Evolutionary conservation across 30 jellyfish, hydroid and myxozoan species (phyloP), one percentile per base, ranked within the genome.

Genomic region (Catostylus mosaicus): DNA sequence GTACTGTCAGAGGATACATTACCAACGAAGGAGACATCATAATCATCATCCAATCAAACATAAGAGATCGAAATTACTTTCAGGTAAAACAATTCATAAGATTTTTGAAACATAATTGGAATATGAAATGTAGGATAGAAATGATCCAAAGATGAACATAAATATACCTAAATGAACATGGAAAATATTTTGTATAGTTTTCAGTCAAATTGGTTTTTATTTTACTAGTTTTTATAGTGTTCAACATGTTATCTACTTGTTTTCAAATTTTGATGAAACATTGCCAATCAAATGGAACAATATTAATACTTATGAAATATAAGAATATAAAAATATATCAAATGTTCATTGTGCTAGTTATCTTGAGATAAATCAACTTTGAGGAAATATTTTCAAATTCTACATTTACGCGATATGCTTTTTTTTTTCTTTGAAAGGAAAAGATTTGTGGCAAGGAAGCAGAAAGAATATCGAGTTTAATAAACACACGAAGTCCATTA

Each of bases 11-110:
- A 61, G 97, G 97, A 5, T 92, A 83, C 81, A 90, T 90, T 32
- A 90, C 89, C n/a, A 80, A 54, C 26, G 96, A 83, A 30, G 92
- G 92, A 14, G 97, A 90, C 72, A 63, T 90, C 27, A 69, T 90
- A 34, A 50, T 90, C 67, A 61, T 90, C 37, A 67, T 89, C 5
- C 67, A 33, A 51, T 69, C 90, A 24, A 45, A 59, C 23, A 1
- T 71, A n/a, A 27, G 20, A 8, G 34, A 26, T 34, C 45, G 35
- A 40, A 73, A 78, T 74, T 36, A 2, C 36, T 20, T 65, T 3
- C 90, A 80, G 90, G 90, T 80, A 80, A 10, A 37, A 30, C 33
- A 7, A 66, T 23, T 27, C 40, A 14, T 7, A 24, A 7, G 22
- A 7, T 52, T 7, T 52, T 52, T 22, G 54, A 5, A 40, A 40